phyloP scores from a whole-genome alignment of 2,888 invertebrate species.

The Apamea anceps region DNA sequence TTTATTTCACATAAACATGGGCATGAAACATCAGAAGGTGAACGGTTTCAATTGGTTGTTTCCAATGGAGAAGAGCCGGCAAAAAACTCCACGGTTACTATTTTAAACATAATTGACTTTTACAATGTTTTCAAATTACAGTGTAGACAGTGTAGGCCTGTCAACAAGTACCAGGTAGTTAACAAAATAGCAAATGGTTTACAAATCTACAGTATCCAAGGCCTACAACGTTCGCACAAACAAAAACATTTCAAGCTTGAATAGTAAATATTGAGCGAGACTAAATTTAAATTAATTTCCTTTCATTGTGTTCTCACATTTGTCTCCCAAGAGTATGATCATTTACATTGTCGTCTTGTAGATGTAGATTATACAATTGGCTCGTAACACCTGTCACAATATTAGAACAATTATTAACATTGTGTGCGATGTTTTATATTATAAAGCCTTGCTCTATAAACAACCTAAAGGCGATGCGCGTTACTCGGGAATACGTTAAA shows the following conservation, averaged over 20 bases:
- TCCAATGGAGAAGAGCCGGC: no score
- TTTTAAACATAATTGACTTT: no score
- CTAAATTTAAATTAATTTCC: background rate
- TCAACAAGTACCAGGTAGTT: no score
- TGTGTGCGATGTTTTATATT: background rate
- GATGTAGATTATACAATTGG: background rate
- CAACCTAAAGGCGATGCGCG: background rate
- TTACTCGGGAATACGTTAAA: background rate
- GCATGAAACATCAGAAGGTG: no score
- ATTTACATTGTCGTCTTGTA: background rate
- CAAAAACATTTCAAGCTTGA: background rate
- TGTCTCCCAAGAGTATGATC: background rate
- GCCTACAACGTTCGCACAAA: background rate
- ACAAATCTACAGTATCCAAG: no score
- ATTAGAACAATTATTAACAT: background rate
- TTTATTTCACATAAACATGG: no score
- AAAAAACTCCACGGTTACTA: no score
- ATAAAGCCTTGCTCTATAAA: background rate
- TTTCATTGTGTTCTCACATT: background rate
- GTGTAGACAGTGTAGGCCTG: no score
- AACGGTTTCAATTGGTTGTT: no score
- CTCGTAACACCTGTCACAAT: background rate
- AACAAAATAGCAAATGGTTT: no score
- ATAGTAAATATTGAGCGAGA: background rate
- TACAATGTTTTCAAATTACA: no score